Percentiles rank a stretch among this genome's conserved stretches.
Evolutionary conservation across 2,888 invertebrate species (phyloP).

Genomic region (Poecilobothrus nobilitatus): DNA sequence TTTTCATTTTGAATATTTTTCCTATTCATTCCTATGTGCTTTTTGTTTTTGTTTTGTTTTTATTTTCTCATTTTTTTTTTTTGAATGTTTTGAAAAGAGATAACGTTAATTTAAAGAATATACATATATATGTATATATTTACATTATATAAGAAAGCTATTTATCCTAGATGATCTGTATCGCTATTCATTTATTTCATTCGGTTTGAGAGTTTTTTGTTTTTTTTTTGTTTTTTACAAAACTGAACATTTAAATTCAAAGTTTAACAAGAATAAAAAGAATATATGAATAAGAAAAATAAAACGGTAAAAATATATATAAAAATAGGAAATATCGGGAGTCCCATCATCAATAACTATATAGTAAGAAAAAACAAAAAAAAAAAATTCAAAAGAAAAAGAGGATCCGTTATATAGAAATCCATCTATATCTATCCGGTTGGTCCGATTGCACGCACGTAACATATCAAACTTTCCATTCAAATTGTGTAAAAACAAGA

Average conservation of each 20-base stretch:
- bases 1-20: too few relatives aligned
- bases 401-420: neutral
- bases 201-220: neutral
- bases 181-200: neutral
- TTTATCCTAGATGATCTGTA: neutral
- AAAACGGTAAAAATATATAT: too few relatives aligned
- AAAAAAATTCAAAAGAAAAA: too few relatives aligned
- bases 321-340: neutral
- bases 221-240: too few relatives aligned
- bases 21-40: too few relatives aligned
- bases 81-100: neutral
- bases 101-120: neutral
- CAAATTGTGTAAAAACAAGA: neutral
- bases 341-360: neutral
- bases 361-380: neutral
- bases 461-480: neutral
- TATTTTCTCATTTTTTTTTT: neutral
- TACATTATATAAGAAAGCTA: neutral
- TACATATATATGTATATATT: too few relatives aligned
- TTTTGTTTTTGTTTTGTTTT: neutral
- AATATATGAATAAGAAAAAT: too few relatives aligned
- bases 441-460: conserved; percentile 3
- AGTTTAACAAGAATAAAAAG: neutral
- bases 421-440: neutral
- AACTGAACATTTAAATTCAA: conserved; percentile 1